Conservation (phyloP, 1,140 invertebrate species). For the Batillaria attramentaria region DNA sequence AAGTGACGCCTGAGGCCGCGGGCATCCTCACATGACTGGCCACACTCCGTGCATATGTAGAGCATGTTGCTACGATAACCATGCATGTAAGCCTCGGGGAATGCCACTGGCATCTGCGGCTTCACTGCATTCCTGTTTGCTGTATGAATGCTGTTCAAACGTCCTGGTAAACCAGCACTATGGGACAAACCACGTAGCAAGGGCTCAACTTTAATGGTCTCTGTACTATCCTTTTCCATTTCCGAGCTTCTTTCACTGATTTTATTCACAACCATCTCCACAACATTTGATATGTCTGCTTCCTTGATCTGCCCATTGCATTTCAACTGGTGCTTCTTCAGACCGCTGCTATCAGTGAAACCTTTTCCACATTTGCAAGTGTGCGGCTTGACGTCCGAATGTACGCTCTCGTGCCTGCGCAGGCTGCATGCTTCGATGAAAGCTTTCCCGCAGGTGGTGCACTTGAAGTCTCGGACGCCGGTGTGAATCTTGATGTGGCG, state of each 20-base stretch:
- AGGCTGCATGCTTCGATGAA: slow-evolving; percentile 34
- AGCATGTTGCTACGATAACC: not conserved
- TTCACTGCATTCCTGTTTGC: too few species aligned
- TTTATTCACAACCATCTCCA: not conserved
- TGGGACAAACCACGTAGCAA: too few species aligned
- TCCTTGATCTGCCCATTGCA: not conserved
- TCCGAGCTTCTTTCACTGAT: too few species aligned
- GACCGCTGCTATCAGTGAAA: slow-evolving; percentile 28
- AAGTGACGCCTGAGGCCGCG: not conserved
- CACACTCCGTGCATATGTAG: slow-evolving; percentile 11
- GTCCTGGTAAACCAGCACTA: too few species aligned
- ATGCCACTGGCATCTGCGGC: too few species aligned
- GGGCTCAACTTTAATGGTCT: too few species aligned
- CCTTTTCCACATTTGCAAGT: slow-evolving; percentile 24
- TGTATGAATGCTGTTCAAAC: too few species aligned
- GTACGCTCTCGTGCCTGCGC: slow-evolving; percentile 18
- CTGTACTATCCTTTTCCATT: too few species aligned
- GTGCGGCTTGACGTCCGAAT: slow-evolving; percentile 26
- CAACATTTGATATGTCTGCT: not conserved
- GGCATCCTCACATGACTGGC: slow-evolving; percentile 10
- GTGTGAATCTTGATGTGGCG: slow-evolving; percentile 33
- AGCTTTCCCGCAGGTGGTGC: slow-evolving; percentile 30
- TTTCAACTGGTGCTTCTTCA: slow-evolving; percentile 26
- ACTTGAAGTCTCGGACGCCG: slow-evolving; percentile 29
- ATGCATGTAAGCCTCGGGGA: too few species aligned